Evolutionary conservation across 2,888 invertebrate genomes (phyloP).

Genomic region (Panorpa germanica): DNA sequence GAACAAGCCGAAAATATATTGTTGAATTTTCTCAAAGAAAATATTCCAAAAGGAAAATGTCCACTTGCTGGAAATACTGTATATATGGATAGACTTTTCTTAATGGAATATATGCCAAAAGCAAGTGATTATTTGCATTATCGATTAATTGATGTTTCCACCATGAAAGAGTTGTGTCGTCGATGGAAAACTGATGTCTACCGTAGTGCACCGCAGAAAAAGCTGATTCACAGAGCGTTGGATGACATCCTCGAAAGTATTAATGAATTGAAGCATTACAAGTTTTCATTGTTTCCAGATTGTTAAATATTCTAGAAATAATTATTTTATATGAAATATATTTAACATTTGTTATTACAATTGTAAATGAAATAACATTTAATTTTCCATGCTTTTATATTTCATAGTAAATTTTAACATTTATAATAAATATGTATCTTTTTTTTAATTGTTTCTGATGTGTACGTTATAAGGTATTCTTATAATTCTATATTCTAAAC

Average conservation of each 20-base stretch:
- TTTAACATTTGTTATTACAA: no score
- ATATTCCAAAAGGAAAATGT: slow-evolving; percentile 33
- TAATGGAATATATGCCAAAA: slow-evolving; percentile 64
- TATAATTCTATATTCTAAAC: no score
- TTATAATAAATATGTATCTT: no score
- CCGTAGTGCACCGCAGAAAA: slow-evolving; percentile 37
- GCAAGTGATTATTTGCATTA: slow-evolving; percentile 71
- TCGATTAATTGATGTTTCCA: slow-evolving; percentile 81
- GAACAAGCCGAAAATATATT: slow-evolving; percentile 49
- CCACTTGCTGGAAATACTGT: slow-evolving; percentile 79
- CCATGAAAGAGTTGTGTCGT: slow-evolving; percentile 66
- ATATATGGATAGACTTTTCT: slow-evolving; percentile 69
- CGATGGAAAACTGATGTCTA: slow-evolving; percentile 55
- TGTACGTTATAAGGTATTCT: no score
- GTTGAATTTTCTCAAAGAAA: slow-evolving; percentile 45
- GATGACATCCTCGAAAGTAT: slow-evolving; percentile 78
- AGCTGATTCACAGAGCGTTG: slow-evolving; percentile 49
- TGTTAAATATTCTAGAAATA: no score
- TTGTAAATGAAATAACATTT: no score
- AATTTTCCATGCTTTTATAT: no score
- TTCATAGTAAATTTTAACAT: no score
- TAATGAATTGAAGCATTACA: slow-evolving; percentile 64
- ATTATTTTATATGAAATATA: no score
- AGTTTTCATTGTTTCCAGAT: no score
- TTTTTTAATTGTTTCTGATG: no score